Evolutionary conservation across 1,140 invertebrate species (phyloP).

Genomic region (Magallana ariakensis): DNA sequence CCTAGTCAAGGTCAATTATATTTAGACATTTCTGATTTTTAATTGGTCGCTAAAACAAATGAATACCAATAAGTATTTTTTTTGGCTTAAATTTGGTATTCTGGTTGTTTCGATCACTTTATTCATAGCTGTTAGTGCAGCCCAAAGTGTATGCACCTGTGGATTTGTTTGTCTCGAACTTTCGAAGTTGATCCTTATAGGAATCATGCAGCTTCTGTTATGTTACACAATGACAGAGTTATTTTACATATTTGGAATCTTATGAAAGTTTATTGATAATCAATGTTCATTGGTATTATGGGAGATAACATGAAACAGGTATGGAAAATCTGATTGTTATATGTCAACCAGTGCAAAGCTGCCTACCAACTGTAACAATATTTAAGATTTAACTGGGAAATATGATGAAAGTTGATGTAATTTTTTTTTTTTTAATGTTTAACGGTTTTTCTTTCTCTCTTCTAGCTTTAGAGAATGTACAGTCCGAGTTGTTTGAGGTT

Average conservation of each 20-base stretch:
- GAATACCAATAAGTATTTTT: constrained; percentile 27
- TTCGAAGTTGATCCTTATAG: background rate
- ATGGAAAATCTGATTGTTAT: background rate
- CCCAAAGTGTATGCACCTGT: background rate
- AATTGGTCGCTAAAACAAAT: constrained; percentile 21
- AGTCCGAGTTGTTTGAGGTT: constrained; percentile 81
- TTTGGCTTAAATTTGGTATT: constrained; percentile 10
- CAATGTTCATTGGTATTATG: background rate
- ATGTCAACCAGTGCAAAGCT: background rate
- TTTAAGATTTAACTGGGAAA: no score
- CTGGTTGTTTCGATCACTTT: background rate
- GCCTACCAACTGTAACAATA: no score
- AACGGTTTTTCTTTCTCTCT: constrained; percentile 52
- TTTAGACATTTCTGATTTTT: constrained; percentile 31
- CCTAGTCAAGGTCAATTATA: constrained; percentile 23
- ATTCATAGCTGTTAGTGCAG: constrained; percentile 15
- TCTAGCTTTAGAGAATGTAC: constrained; percentile 78
- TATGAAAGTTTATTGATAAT: background rate
- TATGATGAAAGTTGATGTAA: background rate
- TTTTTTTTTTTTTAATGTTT: constrained; percentile 26
- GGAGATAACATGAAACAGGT: constrained; percentile 20
- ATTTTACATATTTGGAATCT: background rate
- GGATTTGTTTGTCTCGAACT: background rate
- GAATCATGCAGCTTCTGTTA: background rate
- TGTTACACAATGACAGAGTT: constrained; percentile 18